A percentile compares a stretch with the other conserved stretches of the same genome.
These are phyloP conservation scores for Okapia johnstoni DNA, from an alignment of 2,113 vertebrate genomes.

Conservation along the genomic window DNA sequence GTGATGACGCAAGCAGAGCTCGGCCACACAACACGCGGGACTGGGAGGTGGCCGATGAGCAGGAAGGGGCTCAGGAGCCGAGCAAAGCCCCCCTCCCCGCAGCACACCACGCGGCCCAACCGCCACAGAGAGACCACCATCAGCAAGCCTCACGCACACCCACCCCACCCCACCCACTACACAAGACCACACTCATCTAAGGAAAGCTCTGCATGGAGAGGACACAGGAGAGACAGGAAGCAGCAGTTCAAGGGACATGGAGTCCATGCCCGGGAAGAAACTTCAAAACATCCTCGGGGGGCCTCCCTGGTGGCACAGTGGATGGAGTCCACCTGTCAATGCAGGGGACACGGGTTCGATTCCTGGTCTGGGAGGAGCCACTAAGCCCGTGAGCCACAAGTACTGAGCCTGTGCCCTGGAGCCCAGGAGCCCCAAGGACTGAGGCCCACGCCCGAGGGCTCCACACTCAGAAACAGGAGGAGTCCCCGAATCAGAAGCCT, in stretches of 20 bases:
- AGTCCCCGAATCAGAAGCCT: neutral
- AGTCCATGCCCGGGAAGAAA: neutral
- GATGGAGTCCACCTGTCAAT: neutral
- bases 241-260: neutral
- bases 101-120: neutral
- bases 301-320: neutral
- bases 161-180: fast-evolving
- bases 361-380: neutral
- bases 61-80: neutral
- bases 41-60: fast-evolving
- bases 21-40: fast-evolving
- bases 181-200: fast-evolving
- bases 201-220: neutral
- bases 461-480: neutral
- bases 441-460: neutral
- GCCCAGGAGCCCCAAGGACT: too few species aligned
- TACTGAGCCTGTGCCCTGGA: too few species aligned
- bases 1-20: neutral
- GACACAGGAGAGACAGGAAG: too few species aligned
- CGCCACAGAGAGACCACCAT: fast-evolving
- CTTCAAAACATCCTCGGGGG: neutral
- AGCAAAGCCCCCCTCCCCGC: fast-evolving
- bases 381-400: neutral
- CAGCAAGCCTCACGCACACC: too few species aligned
- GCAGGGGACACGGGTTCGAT: neutral